These are phyloP conservation scores for Trisateles emortualis DNA, from an alignment of 2,888 invertebrate genomes.

Conservation along the genomic window DNA sequence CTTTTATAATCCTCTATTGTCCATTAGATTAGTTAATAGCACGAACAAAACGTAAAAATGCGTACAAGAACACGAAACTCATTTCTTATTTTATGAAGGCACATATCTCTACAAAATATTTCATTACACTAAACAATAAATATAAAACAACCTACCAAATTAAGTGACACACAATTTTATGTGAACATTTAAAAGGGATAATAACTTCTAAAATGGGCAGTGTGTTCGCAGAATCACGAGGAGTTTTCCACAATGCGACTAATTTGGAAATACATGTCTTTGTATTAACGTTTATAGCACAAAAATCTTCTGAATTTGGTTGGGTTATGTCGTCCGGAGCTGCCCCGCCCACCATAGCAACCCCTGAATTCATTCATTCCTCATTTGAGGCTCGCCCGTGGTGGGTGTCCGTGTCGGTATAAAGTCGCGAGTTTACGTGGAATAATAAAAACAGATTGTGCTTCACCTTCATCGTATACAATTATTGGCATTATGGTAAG, in stretches of 20 bases:
- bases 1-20: background rate
- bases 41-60: slow-evolving; percentile 15
- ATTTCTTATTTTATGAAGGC: slow-evolving; percentile 45
- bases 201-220: slow-evolving; percentile 36
- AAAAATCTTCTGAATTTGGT: slow-evolving; percentile 51
- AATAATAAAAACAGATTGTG: slow-evolving; percentile 66
- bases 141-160: slow-evolving; percentile 44
- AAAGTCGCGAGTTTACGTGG: slow-evolving; percentile 61
- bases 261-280: slow-evolving; percentile 42
- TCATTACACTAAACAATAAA: slow-evolving; percentile 52
- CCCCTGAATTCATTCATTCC: slow-evolving; percentile 81
- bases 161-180: slow-evolving; percentile 26
- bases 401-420: slow-evolving; percentile 50
- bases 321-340: slow-evolving; percentile 53
- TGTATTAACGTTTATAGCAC: slow-evolving; percentile 16
- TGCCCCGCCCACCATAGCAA: slow-evolving; percentile 76
- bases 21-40: background rate
- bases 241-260: slow-evolving; percentile 66
- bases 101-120: slow-evolving; percentile 53
- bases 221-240: slow-evolving; percentile 57
- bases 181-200: slow-evolving; percentile 8
- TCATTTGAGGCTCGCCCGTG: slow-evolving; percentile 54
- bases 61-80: slow-evolving; percentile 17
- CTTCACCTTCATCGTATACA: slow-evolving; percentile 31
- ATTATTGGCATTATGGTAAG: slow-evolving; percentile 35